Percentiles rank a stretch among this genome's conserved stretches.
These are phyloP conservation scores for Eupristina koningsbergeri DNA, from an alignment of 1,140 invertebrate species.

Conservation along the genomic window DNA sequence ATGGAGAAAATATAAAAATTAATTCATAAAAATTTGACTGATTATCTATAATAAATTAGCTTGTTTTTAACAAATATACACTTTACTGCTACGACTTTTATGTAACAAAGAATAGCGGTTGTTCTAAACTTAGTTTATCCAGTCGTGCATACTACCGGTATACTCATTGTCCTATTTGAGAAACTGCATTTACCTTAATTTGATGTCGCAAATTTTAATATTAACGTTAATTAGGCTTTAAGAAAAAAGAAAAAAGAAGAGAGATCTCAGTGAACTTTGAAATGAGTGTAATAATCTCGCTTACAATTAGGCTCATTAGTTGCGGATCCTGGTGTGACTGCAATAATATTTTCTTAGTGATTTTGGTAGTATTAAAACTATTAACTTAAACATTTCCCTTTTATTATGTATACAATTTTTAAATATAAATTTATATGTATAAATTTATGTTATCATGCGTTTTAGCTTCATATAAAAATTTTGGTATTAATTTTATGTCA, in stretches of 20 bases:
- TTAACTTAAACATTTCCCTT: slow-evolving; percentile 60
- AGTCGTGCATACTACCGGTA: slow-evolving; percentile 31
- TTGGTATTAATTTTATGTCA: no score
- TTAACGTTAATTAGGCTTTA: background rate
- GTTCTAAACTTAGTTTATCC: no score
- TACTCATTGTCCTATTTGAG: slow-evolving; percentile 71
- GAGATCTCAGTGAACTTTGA: slow-evolving; percentile 39
- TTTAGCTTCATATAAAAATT: no score
- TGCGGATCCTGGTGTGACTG: slow-evolving; percentile 59
- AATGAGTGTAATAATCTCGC: slow-evolving; percentile 55
- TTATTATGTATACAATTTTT: background rate
- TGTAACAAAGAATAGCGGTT: no score
- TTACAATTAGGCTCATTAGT: slow-evolving; percentile 68
- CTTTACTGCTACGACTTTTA: no score
- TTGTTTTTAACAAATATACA: no score
- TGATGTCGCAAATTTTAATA: slow-evolving; percentile 63
- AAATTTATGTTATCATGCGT: no score
- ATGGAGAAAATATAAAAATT: no score
- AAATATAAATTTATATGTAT: no score
- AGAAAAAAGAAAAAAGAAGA: slow-evolving; percentile 41
- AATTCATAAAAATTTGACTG: no score
- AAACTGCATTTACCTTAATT: slow-evolving; percentile 60
- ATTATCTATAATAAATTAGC: no score
- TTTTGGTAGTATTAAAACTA: slow-evolving; percentile 59
- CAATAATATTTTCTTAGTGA: slow-evolving; percentile 56